Base-by-base conservation (phyloP, 2,888 invertebrate species). In the Atrina japonica region DNA sequence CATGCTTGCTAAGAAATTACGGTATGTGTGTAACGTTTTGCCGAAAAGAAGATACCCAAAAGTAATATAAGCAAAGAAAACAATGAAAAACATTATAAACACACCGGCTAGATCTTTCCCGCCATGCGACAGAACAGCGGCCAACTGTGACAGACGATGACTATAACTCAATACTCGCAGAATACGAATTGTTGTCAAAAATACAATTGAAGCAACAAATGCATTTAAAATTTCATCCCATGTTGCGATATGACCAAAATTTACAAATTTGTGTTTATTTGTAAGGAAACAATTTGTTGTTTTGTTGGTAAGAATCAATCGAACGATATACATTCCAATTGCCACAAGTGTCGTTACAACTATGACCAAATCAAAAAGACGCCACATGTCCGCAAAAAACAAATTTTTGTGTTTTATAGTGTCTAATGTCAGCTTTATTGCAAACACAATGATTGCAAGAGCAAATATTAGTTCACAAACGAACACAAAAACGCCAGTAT, bases 141-240 rank as follows among this genome's bases (percentile, higher is more conserved):
- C 78, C 1, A 83, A 55, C 35, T 74, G 75, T 41, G 66, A 71
- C 23, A 74, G 76, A 68, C 72, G 52, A 61, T 80, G 76, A 56
- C 79, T 83, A 70, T 82, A 82, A 16, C 81, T 84, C 40, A 85
- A 76, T 23, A 83, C 76, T 56, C 81, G 80, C 27, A 85, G 61
- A 21, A 84, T 55, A 9, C 84, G 72, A 18, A 85, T 11, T 0
- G 79, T 82, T 9, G 76, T 75, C 25, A 85, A 74, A 67, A 81
- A 83, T 11, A 81, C 77, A 11, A 85, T 73, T 3, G 80, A 60
- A 0, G 76, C 81, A n/a, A 81, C 56, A 2, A 81, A 61, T 40
- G 75, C 59, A 3, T 81, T 78, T 6, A 85, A 75, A 9, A 77
- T 52, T 47, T 73, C 74, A 67, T 85, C 83, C 84, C 82, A 84